Evolutionary conservation across 1,140 invertebrate genomes (phyloP).

Genomic region (Atta cephalotes): DNA sequence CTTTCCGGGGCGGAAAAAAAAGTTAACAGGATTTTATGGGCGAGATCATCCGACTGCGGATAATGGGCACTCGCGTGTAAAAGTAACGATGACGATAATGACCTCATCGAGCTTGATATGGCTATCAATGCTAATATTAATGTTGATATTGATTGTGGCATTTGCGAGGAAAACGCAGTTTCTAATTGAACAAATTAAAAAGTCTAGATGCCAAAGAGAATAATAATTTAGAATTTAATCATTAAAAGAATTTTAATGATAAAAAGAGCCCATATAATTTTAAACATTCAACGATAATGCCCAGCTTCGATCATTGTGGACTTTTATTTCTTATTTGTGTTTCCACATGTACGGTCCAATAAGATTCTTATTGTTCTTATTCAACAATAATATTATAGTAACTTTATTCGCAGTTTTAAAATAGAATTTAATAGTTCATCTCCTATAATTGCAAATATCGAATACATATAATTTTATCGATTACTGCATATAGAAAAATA

Average conservation of each 20-base stretch:
- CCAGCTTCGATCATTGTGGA: too few relatives aligned
- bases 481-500: not conserved
- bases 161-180: constrained; percentile 35
- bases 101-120: constrained; percentile 48
- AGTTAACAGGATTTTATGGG: constrained; percentile 42
- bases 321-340: too few relatives aligned
- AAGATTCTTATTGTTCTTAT: not conserved
- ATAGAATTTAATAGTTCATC: not conserved
- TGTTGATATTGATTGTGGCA: constrained; percentile 32
- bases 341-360: too few relatives aligned
- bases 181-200: constrained; percentile 41
- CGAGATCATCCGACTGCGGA: not conserved
- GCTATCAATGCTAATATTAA: constrained; percentile 30
- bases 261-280: not conserved
- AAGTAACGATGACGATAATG: constrained; percentile 37
- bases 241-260: not conserved
- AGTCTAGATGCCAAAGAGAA: constrained; percentile 31
- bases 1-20: constrained; percentile 39
- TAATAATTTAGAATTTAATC: not conserved
- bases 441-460: not conserved
- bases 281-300: not conserved
- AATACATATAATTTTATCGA: not conserved
- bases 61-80: constrained; percentile 36
- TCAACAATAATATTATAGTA: not conserved
- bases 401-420: not conserved